A percentile compares a stretch with the other conserved stretches of the same genome.
phyloP scores from a whole-genome alignment of 2,797 vertebrate species.

The Eulemur mongoz region DNA sequence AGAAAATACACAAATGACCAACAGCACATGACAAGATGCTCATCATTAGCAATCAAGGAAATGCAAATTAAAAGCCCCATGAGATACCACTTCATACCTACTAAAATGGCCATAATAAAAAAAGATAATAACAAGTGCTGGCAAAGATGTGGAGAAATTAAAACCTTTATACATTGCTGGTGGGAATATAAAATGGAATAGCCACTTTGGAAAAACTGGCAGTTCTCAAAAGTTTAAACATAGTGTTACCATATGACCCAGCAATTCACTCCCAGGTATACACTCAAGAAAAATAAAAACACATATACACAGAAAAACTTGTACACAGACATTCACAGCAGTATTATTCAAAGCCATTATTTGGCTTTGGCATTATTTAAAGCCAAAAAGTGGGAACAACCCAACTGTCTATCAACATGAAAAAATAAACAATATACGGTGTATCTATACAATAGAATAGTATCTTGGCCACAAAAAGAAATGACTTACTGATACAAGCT shows the following conservation, averaged over 20 bases:
- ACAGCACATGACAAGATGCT: not conserved
- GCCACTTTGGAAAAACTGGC: not conserved
- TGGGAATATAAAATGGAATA: not conserved
- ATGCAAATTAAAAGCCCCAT: slow-evolving; percentile 4
- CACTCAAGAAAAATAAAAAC: not conserved
- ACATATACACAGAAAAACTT: not conserved
- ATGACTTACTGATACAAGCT: not conserved
- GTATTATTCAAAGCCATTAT: not conserved
- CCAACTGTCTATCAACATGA: not conserved
- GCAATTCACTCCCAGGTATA: not conserved
- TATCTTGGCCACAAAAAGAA: not conserved
- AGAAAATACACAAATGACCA: not conserved
- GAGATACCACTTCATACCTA: not conserved
- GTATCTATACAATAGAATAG: not conserved
- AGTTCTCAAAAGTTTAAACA: not conserved
- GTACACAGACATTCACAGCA: not conserved
- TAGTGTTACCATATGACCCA: not conserved
- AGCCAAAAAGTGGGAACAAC: not conserved
- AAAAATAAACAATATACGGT: not conserved
- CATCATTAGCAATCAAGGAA: not conserved
- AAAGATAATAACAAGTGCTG: not conserved
- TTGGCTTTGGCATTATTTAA: not conserved
- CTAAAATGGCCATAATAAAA: not conserved
- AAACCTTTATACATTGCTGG: not conserved
- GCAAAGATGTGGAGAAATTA: not conserved